Base-by-base conservation (phyloP, 2,113 vertebrate genomes). In the Tragelaphus strepsiceros region DNA sequence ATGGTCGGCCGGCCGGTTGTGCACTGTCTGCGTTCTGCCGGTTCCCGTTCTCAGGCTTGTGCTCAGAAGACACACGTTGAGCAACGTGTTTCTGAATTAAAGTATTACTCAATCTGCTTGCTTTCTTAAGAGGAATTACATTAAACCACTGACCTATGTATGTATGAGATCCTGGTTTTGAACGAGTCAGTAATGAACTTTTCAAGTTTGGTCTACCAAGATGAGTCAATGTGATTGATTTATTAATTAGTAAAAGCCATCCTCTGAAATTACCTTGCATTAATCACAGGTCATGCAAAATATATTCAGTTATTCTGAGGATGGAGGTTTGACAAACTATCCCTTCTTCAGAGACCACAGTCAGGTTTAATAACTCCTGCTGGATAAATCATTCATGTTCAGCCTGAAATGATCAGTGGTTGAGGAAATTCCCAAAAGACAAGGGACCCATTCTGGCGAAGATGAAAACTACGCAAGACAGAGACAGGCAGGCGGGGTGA, bases 71-170 rank as follows among this genome's bases (percentile, higher is more conserved):
- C 30, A 24, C 26, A 24, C 59, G 26, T 95, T 97, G 87, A 96
- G 96, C 94, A 97, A 97, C 82, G 71, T 74, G 39, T 81, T 97
- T 93, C 98, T 98, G 98, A 94, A 98, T 97, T 93, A 95, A 95
- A 94, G 74, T n/a, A 71, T 98, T 96, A 30, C 96, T 64, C 78
- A 86, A 97, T 87, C 78, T 56, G 59, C 82, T 94, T 84, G 92
- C 89, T 98, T 97, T 58, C 96, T 91, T 91, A 90, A 96, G 83
- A 94, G 67, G 71, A 97, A 95, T 53, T 28, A 61, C 78, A 74
- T 94, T 26, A 89, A 95, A 93, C 67, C 64, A 74, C 67, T 46
- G 11, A 49, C 51, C 77, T 54, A 12, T 58, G 80, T 84, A 32
- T 11, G 32, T 14, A 46, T 58, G 84, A 71, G 77, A 89, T 84